phyloP scores from a whole-genome alignment of 2,888 invertebrate genomes.

The Heteromurus nitidus region DNA sequence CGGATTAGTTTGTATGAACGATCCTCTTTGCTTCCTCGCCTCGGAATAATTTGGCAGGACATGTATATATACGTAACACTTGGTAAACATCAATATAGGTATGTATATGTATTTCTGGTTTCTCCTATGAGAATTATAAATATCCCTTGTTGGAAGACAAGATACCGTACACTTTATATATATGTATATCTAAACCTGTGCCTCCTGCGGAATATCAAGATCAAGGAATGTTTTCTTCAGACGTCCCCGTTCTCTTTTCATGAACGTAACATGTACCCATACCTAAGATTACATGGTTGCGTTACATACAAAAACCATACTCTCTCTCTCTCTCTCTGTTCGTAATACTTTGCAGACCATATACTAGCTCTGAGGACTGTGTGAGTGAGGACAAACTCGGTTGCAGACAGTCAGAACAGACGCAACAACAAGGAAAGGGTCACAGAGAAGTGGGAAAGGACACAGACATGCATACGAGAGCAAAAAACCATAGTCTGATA shows the following conservation, averaged over 20 bases:
- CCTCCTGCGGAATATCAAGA: constrained; percentile 50
- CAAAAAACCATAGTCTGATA: neutral
- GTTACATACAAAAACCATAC: too few species aligned
- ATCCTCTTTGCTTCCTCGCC: neutral
- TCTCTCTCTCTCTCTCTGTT: too few species aligned
- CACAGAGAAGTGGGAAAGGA: neutral
- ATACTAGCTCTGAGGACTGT: too few species aligned
- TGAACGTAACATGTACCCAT: too few species aligned
- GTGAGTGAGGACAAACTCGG: neutral
- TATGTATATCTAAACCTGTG: neutral
- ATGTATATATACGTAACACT: neutral
- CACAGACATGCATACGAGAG: neutral
- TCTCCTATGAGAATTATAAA: too few species aligned
- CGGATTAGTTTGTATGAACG: neutral
- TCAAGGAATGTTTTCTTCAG: constrained; percentile 49
- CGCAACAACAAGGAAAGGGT: too few species aligned
- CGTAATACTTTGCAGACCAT: neutral
- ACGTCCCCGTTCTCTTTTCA: constrained; percentile 17
- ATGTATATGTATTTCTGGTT: constrained; percentile 5
- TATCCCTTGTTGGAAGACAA: neutral
- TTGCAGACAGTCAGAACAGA: neutral
- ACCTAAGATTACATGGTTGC: too few species aligned
- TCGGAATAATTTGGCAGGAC: too few species aligned
- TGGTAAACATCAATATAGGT: neutral
- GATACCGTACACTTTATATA: neutral